Evolutionary conservation across 2,888 invertebrate species (phyloP), one percentile per base, ranked within the genome.

Genomic region (Diarsia dahlii): DNA sequence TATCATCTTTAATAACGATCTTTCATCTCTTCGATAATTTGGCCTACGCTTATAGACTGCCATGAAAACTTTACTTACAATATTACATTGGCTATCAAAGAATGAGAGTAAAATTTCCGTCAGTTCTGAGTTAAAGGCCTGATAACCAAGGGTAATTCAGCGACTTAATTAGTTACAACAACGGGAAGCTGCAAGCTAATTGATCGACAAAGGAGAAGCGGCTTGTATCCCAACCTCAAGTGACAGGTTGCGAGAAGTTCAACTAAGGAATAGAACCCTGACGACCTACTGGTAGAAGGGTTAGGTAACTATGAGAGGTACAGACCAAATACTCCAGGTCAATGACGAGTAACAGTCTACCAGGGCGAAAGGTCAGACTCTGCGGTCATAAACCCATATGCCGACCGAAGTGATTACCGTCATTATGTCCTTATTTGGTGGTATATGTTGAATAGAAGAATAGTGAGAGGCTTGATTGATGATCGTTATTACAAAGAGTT

Each of bases 371-470:
- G 80, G 76, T 80, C 76, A 80, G 50, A 39, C 67, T 64, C 52
- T 80, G 58, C 67, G 80, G 71, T 80, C 80, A 80, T 58, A 80
- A 80, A 68, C 80, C 80, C 39, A 80, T 80, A 80, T 71, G 67
- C 67, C 12, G 54, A 80, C 64, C 56, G 60, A 67, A 80, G 71
- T 80, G 76, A 80, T 80, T 80, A 80, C 76, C 34, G 71, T 76
- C 76, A 80, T 80, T 80, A 80, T 71, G 76, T 71, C 80, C 80
- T 80, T 80, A 80, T 80, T 80, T 71, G 67, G 76, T 23, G 9
- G 52, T 64, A 39, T 71, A 68, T 68, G 75, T 56, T 76, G 66
- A 80, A 80, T 80, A 80, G 75, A 79, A 69, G 58, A 80, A 52
- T 69, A 54, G 9, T 71, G 20, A 62, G 15, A 58, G 58, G 13